phyloP scores from a whole-genome alignment of 2,113 vertebrate species.

The Prochilodus magdalenae region DNA sequence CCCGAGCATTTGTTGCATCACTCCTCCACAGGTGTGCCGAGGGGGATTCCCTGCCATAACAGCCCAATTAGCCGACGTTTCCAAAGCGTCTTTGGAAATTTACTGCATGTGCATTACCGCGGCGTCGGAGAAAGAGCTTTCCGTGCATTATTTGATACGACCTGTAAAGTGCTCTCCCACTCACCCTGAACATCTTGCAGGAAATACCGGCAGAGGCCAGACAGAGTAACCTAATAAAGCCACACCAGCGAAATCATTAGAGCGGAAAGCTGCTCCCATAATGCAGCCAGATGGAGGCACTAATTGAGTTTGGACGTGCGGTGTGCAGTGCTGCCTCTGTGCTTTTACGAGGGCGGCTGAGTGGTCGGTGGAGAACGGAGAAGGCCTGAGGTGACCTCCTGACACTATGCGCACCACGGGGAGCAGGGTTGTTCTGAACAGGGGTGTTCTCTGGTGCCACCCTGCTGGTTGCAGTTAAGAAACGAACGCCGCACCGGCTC shows the following conservation, averaged over 20 bases:
- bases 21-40: neutral
- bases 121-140: slow-evolving; percentile 78
- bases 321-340: slow-evolving; percentile 84
- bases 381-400: slow-evolving; percentile 82
- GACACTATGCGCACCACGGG: slow-evolving; percentile 51
- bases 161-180: slow-evolving; percentile 89
- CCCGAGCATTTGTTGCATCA: neutral
- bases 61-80: slow-evolving; percentile 53
- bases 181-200: slow-evolving; percentile 88
- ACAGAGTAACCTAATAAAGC: slow-evolving; percentile 95
- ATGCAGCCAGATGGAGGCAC: slow-evolving; percentile 92
- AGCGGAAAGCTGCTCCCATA: slow-evolving; percentile 88
- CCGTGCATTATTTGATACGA: slow-evolving; percentile 87
- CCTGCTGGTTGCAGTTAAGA: too few species aligned
- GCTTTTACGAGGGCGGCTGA: slow-evolving; percentile 88
- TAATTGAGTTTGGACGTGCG: slow-evolving; percentile 95
- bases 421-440: neutral
- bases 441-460: too few species aligned
- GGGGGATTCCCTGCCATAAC: slow-evolving; percentile 8
- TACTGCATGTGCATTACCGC: slow-evolving; percentile 80
- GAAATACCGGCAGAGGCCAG: slow-evolving; percentile 94
- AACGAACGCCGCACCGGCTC: too few species aligned
- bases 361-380: slow-evolving; percentile 81
- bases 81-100: slow-evolving; percentile 63
- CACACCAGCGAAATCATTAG: slow-evolving; percentile 90